phyloP scores from a whole-genome alignment of 2,113 vertebrate genomes.

The Penelope pileata region DNA sequence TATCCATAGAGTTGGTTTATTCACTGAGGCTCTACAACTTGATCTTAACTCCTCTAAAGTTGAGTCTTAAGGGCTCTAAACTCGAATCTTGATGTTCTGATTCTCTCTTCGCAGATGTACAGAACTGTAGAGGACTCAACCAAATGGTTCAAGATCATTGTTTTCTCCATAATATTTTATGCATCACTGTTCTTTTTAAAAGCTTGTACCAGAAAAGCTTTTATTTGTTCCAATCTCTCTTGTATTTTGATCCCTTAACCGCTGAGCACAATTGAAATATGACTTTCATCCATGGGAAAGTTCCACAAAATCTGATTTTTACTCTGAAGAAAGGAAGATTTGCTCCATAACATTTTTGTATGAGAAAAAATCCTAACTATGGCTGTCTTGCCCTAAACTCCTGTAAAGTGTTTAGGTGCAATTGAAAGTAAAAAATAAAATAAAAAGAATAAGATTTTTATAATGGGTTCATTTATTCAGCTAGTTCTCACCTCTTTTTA shows the following conservation, averaged over 20 bases:
- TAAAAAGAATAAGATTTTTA: neutral
- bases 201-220: neutral
- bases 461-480: neutral
- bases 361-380: neutral
- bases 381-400: neutral
- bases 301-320: neutral
- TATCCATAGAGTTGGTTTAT: neutral
- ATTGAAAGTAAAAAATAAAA: neutral
- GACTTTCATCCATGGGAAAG: neutral
- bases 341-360: neutral
- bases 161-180: neutral
- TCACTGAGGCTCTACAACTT: neutral
- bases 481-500: neutral
- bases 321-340: neutral
- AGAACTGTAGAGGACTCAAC: neutral
- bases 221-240: neutral
- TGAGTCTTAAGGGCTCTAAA: neutral
- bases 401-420: neutral
- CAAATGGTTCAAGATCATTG: neutral
- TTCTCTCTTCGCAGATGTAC: neutral
- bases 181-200: neutral
- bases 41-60: neutral
- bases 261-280: neutral
- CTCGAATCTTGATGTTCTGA: neutral
- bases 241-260: neutral